Conservation (phyloP, 1,140 invertebrate species). For the Rhagoletis pomonella region DNA sequence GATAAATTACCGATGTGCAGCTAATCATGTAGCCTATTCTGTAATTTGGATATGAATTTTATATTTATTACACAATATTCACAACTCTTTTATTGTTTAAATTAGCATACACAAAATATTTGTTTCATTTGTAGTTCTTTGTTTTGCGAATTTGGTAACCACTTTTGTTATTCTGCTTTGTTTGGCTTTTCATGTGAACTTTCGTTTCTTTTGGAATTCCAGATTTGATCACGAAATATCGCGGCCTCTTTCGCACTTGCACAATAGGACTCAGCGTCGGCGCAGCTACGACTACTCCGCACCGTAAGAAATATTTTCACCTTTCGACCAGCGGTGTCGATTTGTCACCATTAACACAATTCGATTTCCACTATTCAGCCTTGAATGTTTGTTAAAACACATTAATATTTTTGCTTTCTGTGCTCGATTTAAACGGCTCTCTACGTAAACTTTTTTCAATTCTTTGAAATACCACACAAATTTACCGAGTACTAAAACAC, state of each 20-base stretch:
- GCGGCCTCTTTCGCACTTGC: constrained; percentile 4
- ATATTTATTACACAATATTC: not conserved
- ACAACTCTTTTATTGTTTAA: not conserved
- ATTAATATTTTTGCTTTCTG: not conserved
- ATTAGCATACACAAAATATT: not conserved
- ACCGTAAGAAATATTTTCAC: constrained; percentile 24
- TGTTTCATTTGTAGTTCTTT: not conserved
- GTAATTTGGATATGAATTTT: no score
- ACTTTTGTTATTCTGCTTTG: constrained; percentile 25
- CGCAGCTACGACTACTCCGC: not conserved
- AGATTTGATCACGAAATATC: not conserved
- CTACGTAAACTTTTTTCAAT: not conserved
- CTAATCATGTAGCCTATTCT: no score
- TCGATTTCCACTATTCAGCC: not conserved
- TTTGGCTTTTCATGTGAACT: not conserved
- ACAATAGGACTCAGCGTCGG: not conserved
- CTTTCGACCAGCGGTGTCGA: not conserved
- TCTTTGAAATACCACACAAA: not conserved
- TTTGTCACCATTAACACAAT: constrained; percentile 8
- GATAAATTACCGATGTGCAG: not conserved
- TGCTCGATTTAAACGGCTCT: not conserved
- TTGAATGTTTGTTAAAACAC: not conserved
- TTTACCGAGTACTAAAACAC: not conserved
- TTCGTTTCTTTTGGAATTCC: constrained; percentile 48
- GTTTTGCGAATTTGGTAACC: not conserved